Evolutionary conservation across 1,140 invertebrate species (phyloP).

Genomic region (Belonocnema kinseyi): DNA sequence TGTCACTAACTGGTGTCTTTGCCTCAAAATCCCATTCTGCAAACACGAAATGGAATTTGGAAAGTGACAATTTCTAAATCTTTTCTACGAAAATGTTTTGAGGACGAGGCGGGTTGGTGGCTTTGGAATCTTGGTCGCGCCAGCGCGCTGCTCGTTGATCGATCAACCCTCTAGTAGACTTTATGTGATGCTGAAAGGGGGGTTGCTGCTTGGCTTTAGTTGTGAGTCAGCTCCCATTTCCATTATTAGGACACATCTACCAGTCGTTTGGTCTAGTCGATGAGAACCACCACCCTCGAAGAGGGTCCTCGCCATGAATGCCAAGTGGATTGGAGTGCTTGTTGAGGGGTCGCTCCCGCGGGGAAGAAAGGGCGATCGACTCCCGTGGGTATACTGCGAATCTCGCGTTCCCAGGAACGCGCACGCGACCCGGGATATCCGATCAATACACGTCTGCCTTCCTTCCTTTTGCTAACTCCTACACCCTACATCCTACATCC

Average conservation of each 20-base stretch:
- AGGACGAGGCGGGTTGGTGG: no score
- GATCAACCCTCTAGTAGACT: slow-evolving; percentile 53
- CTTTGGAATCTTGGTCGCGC: no score
- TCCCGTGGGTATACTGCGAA: slow-evolving; percentile 68
- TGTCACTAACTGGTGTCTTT: no score
- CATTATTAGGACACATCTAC: slow-evolving; percentile 58
- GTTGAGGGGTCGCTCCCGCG: slow-evolving; percentile 39
- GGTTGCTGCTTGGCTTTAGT: slow-evolving; percentile 39
- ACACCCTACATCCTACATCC: no score
- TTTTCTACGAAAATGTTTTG: no score
- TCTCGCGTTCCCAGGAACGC: slow-evolving; percentile 69
- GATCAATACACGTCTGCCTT: slow-evolving; percentile 62
- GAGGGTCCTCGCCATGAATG: slow-evolving; percentile 53
- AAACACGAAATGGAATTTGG: no score
- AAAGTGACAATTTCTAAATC: no score
- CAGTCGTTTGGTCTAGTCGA: slow-evolving; percentile 33
- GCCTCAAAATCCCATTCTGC: no score
- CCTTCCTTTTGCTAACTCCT: slow-evolving; percentile 57
- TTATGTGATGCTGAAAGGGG: slow-evolving; percentile 71
- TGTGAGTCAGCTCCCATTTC: slow-evolving; percentile 66
- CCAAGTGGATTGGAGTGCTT: slow-evolving; percentile 55
- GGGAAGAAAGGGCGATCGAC: slow-evolving; percentile 48
- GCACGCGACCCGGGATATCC: slow-evolving; percentile 67
- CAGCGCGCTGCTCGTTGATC: slow-evolving; percentile 31
- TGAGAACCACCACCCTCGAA: slow-evolving; percentile 45